A percentile compares a stretch with the other conserved stretches of the same genome.
Evolutionary conservation across 2,888 invertebrate genomes (phyloP).

Genomic region (Pyrrhosoma nymphula): DNA sequence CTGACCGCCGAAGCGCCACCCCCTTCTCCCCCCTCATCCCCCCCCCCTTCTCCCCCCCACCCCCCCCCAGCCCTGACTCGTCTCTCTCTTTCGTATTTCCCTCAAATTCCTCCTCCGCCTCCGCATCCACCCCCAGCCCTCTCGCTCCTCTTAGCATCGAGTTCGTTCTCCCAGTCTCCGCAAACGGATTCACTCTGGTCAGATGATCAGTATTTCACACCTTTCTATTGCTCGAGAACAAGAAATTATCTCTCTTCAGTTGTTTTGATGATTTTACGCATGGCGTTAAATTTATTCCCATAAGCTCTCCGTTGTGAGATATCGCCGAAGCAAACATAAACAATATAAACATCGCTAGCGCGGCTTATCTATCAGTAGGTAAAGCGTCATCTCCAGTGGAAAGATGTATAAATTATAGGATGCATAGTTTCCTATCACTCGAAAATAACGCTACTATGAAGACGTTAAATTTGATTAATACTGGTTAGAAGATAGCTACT

Average conservation of each 20-base stretch:
- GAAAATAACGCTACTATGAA: no score
- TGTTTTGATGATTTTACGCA: not conserved
- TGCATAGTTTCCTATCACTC: no score
- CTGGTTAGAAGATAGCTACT: no score
- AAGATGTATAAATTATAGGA: no score
- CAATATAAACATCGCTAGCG: no score
- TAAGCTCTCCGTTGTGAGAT: no score
- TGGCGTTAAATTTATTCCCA: no score
- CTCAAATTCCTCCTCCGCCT: not conserved
- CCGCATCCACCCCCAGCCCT: not conserved
- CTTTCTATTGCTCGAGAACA: not conserved
- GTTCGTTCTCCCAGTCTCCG: not conserved
- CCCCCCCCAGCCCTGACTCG: not conserved
- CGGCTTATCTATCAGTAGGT: no score
- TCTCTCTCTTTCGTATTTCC: not conserved
- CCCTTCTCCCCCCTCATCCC: not conserved
- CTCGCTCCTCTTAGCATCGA: not conserved
- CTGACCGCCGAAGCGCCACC: conserved; percentile 42
- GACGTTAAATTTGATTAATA: no score
- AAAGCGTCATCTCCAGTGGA: no score
- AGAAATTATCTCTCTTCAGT: not conserved
- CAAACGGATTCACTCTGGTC: not conserved
- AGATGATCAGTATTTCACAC: not conserved
- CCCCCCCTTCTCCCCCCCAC: not conserved
- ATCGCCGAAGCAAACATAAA: no score